phyloP scores from a whole-genome alignment of 2,888 invertebrate species.

The Chloroclystis v-ata region DNA sequence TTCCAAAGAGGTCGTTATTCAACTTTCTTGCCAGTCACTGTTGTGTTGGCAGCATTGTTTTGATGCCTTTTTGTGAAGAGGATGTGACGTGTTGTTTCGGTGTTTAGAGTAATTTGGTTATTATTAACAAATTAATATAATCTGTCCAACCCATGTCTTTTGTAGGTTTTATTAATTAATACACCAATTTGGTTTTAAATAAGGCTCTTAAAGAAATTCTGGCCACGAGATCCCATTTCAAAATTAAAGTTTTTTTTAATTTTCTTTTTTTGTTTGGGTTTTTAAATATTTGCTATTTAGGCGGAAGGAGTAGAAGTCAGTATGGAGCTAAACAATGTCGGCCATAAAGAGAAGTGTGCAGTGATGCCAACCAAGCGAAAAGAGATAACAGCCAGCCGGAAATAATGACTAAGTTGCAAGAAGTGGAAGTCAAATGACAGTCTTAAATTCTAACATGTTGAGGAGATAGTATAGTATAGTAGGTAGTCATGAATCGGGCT shows the following conservation, averaged over 20 bases:
- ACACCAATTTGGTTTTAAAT: no score
- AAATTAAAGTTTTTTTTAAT: no score
- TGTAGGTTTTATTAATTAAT: not conserved
- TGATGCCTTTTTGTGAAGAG: conserved; percentile 28
- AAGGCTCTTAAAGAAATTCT: not conserved
- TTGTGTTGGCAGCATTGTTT: conserved; percentile 34
- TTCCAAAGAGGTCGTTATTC: conserved; percentile 31
- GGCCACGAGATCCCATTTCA: no score
- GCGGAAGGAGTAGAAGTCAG: not conserved
- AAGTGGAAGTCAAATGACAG: conserved; percentile 15
- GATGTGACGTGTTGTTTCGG: conserved; percentile 29
- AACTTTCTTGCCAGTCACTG: conserved; percentile 42
- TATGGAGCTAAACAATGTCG: no score
- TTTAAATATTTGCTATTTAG: no score
- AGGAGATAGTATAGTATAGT: no score
- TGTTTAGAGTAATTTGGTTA: conserved; percentile 10
- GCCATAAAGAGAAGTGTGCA: conserved; percentile 44
- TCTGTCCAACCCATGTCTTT: conserved; percentile 3
- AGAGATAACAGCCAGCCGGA: conserved; percentile 28
- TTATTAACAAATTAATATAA: conserved; percentile 8
- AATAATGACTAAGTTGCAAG: conserved; percentile 26
- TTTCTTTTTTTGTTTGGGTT: no score
- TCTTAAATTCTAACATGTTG: no score
- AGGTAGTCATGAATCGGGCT: no score
- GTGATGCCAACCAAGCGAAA: conserved; percentile 52